phyloP scores from a whole-genome alignment of 1,140 invertebrate genomes.

The Chelonus insularis region DNA sequence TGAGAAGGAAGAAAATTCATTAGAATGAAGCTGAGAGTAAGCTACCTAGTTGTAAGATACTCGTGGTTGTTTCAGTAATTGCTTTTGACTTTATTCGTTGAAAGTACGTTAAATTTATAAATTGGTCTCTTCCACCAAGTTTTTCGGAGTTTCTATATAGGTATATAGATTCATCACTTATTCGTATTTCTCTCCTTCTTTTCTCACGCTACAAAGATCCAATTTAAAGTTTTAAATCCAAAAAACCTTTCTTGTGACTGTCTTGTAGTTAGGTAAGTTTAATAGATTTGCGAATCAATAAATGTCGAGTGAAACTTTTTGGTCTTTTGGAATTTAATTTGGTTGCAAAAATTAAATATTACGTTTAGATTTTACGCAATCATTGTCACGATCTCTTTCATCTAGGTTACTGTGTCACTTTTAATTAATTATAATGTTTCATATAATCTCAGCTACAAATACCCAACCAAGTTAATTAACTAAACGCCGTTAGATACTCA shows the following conservation, averaged over 20 bases:
- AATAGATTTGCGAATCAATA: slow-evolving; percentile 27
- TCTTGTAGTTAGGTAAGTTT: slow-evolving; percentile 9
- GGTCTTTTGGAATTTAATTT: background rate
- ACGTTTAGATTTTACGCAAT: too few relatives aligned
- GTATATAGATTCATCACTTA: too few relatives aligned
- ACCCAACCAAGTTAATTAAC: slow-evolving; percentile 9
- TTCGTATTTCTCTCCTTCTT: background rate
- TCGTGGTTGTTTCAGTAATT: too few relatives aligned
- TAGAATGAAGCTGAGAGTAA: too few relatives aligned
- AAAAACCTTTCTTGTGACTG: background rate
- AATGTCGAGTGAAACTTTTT: background rate
- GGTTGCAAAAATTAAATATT: too few relatives aligned
- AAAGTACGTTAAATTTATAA: too few relatives aligned
- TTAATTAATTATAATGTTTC: slow-evolving; percentile 8
- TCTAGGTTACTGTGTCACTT: slow-evolving; percentile 5
- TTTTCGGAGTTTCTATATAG: too few relatives aligned
- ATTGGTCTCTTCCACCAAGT: too few relatives aligned
- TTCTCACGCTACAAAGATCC: slow-evolving; percentile 11
- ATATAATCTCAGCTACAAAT: background rate
- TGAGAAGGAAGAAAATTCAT: too few relatives aligned
- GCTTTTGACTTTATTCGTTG: too few relatives aligned
- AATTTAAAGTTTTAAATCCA: slow-evolving; percentile 29
- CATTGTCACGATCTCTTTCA: background rate
- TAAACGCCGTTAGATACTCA: slow-evolving; percentile 13
- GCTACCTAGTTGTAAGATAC: too few relatives aligned